These are phyloP conservation scores for Silurus lanzhouensis DNA, from an alignment of 2,797 vertebrate species.

Conservation along the genomic window DNA sequence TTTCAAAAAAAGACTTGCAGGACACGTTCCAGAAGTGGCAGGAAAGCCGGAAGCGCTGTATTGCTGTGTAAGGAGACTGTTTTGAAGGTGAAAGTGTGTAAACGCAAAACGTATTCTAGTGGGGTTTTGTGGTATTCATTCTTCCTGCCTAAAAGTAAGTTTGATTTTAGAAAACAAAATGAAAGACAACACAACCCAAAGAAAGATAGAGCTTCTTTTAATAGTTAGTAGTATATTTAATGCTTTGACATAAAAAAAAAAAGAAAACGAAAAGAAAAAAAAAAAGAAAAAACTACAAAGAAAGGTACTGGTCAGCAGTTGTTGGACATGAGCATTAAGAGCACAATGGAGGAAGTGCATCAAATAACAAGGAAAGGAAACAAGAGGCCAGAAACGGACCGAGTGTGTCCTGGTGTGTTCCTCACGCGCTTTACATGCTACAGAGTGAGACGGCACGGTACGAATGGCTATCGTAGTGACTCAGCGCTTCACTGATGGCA, in stretches of 20 bases:
- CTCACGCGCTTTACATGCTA: conserved; percentile 57
- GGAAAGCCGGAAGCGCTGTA: too few species aligned
- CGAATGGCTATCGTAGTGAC: conserved; percentile 42
- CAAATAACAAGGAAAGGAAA: conserved; percentile 58
- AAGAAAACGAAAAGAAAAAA: neutral
- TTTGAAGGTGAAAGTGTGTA: too few species aligned
- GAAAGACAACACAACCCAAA: conserved; percentile 30
- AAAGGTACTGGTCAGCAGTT: conserved; percentile 72
- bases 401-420: conserved; percentile 45
- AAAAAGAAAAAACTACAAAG: conserved; percentile 70
- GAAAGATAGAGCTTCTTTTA: conserved; percentile 60
- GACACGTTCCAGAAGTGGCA: too few species aligned
- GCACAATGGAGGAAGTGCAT: conserved; percentile 65
- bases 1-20: too few species aligned
- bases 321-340: conserved; percentile 75
- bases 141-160: neutral
- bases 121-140: neutral
- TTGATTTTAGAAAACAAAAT: neutral
- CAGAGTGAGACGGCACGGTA: conserved; percentile 53
- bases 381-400: conserved; percentile 53
- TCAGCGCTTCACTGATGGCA: conserved; percentile 33
- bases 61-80: too few species aligned
- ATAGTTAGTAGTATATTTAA: conserved; percentile 75
- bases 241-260: conserved; percentile 72
- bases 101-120: too few species aligned